Evolutionary conservation across 2,888 invertebrate species (phyloP).

Genomic region (Deilephila elpenor): DNA sequence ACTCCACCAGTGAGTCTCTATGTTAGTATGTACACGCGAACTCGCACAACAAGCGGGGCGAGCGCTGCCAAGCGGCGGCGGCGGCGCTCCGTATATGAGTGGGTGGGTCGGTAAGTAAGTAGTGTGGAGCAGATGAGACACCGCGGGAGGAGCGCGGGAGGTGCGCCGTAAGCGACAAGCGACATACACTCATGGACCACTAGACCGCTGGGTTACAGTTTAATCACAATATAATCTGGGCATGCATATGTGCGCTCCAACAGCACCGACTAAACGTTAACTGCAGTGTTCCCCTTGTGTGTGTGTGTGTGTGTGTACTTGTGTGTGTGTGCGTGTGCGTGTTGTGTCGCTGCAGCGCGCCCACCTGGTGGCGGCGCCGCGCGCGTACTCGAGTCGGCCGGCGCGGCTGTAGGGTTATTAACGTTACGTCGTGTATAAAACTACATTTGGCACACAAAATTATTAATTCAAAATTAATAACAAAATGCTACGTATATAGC

Average conservation of each 20-base stretch:
- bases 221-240: constrained; percentile 58
- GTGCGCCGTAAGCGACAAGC: constrained; percentile 26
- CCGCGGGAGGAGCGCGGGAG: constrained; percentile 11
- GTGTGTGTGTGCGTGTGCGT: not conserved
- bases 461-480: constrained; percentile 1
- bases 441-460: not conserved
- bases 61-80: constrained; percentile 9
- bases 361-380: too few species aligned
- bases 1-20: not conserved
- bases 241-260: constrained; percentile 62
- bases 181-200: constrained; percentile 27
- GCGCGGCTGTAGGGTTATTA: not conserved
- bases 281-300: constrained; percentile 19
- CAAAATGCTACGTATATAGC: not conserved
- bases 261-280: constrained; percentile 22
- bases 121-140: not conserved
- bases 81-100: not conserved
- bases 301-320: not conserved
- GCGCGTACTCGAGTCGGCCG: not conserved
- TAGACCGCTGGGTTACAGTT: constrained; percentile 29
- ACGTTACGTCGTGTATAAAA: not conserved
- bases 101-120: not conserved
- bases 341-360: not conserved
- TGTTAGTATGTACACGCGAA: not conserved
- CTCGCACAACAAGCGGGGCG: not conserved